Base-by-base conservation (phyloP, 1,140 invertebrate species). In the Platorchestia sp. region DNA sequence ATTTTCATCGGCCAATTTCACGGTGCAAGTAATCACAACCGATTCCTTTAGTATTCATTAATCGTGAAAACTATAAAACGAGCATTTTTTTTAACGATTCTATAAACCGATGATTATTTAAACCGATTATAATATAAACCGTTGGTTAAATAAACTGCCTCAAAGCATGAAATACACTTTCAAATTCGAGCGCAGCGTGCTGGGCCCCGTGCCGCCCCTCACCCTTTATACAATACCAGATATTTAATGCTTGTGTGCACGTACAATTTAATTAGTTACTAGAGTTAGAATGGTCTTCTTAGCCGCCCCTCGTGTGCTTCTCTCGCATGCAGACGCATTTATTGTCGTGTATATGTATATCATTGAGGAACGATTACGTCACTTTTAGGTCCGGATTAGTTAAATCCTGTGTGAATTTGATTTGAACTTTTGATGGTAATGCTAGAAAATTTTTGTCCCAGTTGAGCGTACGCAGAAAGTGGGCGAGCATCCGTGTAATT, bases 171-270 rank as follows among this genome's bases (percentile, higher is more conserved):
- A 36, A 22, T 75, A 22, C 36, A 19, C 1, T 75, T 19, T 75
- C 59, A 22, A 10, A 3, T 75, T 19, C 7, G 7, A 19, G n/a
- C 87, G 41, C 87, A 5, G 87, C 87, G 41, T 44, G 87, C n/a
- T 44, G 87, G 42, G 16, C 41, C 87, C 36, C n/a, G 10, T 41
- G 10, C 43, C 14, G 87, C 87, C 87, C 43, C 87, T 42, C 27
- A 42, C 42, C 87, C 87, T 89, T 42, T 89, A 89, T 89, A 89
- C 87, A 14, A 42, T 89, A 89, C 27, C 87, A 42, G 87, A 89
- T 89, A 89, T 89, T 41, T 89, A 36, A 89, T 89, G 87, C 87
- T 41, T 89, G 87, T 89, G 87, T 89, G 43, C 87, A 89, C 87
- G 43, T 89, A 89, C 87, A 89, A 89, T 89, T 89, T 89, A 89